These are phyloP conservation scores for Tragelaphus scriptus DNA, from an alignment of 2,113 vertebrate genomes.

Conservation along the genomic window DNA sequence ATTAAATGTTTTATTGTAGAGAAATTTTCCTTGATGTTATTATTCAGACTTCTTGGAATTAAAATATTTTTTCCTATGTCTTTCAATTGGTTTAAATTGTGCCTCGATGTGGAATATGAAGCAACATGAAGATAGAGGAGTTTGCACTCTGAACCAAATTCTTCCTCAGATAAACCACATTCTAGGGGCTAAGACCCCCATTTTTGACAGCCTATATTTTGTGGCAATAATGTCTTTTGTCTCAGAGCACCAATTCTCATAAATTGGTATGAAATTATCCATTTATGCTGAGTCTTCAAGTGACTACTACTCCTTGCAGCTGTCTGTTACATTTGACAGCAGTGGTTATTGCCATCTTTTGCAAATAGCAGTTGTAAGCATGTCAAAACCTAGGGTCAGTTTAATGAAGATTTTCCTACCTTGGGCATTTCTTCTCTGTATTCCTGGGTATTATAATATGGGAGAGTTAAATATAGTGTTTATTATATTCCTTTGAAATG, in stretches of 20 bases:
- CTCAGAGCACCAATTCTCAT: constrained; percentile 47
- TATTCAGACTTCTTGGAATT: constrained; percentile 21
- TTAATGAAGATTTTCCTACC: neutral
- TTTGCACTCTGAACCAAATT: neutral
- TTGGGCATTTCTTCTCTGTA: neutral
- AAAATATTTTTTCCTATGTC: neutral
- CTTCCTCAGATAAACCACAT: neutral
- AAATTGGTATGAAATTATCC: neutral
- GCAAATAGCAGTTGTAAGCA: neutral
- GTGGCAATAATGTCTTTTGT: neutral
- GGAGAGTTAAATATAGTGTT: neutral
- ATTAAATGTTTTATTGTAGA: neutral
- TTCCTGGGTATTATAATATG: neutral
- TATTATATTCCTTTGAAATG: neutral
- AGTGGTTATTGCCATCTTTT: neutral
- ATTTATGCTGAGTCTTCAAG: neutral
- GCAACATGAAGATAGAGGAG: neutral
- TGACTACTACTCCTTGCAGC: neutral
- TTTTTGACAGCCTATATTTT: constrained; percentile 6
- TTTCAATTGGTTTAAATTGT: constrained; percentile 25
- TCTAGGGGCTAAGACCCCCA: neutral
- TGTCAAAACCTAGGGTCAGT: neutral
- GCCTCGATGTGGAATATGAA: neutral
- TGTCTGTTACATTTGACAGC: neutral
- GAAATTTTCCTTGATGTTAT: constrained; percentile 18